Evolutionary conservation across 2,888 invertebrate genomes (phyloP).

Genomic region (Drosophila borealis): DNA sequence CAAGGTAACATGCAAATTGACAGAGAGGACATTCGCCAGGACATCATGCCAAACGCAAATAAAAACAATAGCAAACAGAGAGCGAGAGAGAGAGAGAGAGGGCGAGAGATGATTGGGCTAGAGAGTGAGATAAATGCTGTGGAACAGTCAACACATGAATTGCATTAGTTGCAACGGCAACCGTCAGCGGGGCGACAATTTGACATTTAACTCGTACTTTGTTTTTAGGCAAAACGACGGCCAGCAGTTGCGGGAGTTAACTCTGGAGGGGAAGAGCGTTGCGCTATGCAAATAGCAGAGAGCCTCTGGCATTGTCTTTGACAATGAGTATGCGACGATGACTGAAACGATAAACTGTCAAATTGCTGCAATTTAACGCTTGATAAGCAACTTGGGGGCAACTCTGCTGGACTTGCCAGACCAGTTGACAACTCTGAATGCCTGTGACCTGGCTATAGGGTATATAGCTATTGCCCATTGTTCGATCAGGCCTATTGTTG

Average conservation of each 20-base stretch:
- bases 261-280: neutral
- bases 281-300: slow-evolving; percentile 46
- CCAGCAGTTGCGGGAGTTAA: neutral
- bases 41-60: slow-evolving; percentile 69
- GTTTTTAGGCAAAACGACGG: slow-evolving; percentile 21
- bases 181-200: slow-evolving; percentile 40
- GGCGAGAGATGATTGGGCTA: neutral
- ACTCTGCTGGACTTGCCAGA: slow-evolving; percentile 6
- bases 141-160: slow-evolving; percentile 69
- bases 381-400: slow-evolving; percentile 59
- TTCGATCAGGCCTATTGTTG: slow-evolving; percentile 19
- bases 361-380: slow-evolving; percentile 82
- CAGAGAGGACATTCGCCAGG: slow-evolving; percentile 63
- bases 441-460: slow-evolving; percentile 11
- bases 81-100: slow-evolving; percentile 11
- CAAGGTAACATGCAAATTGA: slow-evolving; percentile 78
- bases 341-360: slow-evolving; percentile 77
- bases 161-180: slow-evolving; percentile 69
- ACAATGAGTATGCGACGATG: slow-evolving; percentile 35
- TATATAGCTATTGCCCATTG: slow-evolving; percentile 23
- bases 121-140: slow-evolving; percentile 6
- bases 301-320: slow-evolving; percentile 46
- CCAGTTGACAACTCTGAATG: slow-evolving; percentile 41
- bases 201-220: slow-evolving; percentile 55
- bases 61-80: slow-evolving; percentile 52